These are phyloP conservation scores for Pseudeuparius sepicola DNA, from an alignment of 2,888 invertebrate genomes.

Conservation along the genomic window DNA sequence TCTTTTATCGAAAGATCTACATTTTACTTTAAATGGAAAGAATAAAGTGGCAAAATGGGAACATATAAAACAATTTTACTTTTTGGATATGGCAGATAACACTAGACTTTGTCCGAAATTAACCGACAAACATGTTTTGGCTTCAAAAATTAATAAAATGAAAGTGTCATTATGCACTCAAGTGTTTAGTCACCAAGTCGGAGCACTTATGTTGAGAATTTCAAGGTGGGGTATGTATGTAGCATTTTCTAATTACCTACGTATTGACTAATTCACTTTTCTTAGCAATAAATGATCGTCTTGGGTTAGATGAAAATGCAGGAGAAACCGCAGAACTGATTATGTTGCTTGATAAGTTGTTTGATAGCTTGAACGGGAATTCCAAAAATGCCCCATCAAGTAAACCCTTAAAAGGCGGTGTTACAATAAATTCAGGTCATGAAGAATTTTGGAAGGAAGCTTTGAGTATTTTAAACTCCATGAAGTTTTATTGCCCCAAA, in stretches of 20 bases:
- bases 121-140: conserved; percentile 18
- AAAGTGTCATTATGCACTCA: conserved; percentile 20
- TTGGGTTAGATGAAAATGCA: too few species aligned
- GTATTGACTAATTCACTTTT: too few species aligned
- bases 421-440: conserved; percentile 15
- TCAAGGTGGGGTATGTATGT: too few species aligned
- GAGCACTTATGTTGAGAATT: conserved; percentile 18
- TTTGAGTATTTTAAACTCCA: conserved; percentile 10
- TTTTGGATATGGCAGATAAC: conserved; percentile 16
- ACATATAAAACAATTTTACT: conserved; percentile 19
- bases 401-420: conserved; percentile 17
- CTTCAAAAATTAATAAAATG: conserved; percentile 21
- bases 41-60: conserved; percentile 16
- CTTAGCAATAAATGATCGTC: too few species aligned
- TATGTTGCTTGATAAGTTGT: conserved; percentile 20
- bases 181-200: conserved; percentile 20
- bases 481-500: conserved; percentile 11
- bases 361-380: conserved; percentile 20
- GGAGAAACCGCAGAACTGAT: conserved; percentile 21
- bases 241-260: too few species aligned
- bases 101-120: conserved; percentile 15
- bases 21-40: conserved; percentile 8
- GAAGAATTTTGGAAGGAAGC: conserved; percentile 15
- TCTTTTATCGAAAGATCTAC: conserved; percentile 14
- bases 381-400: conserved; percentile 3